Evolutionary conservation across 2,797 vertebrate species (phyloP).

Genomic region (Champsocephalus gunnari): DNA sequence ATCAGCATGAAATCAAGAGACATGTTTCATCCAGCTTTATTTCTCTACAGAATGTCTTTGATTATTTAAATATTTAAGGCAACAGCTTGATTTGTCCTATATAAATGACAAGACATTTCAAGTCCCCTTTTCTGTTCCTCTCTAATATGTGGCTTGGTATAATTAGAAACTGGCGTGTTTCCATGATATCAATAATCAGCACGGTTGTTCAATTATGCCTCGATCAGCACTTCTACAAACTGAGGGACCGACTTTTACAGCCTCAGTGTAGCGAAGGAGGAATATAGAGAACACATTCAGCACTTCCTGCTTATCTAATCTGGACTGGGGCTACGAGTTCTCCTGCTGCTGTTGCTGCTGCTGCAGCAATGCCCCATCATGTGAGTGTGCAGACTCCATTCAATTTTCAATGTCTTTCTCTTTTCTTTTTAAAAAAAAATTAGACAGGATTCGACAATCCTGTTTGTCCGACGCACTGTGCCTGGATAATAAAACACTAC

Average conservation of each 20-base stretch:
- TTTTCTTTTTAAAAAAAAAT: constrained; percentile 3
- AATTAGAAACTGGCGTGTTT: constrained; percentile 81
- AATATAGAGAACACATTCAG: constrained; percentile 82
- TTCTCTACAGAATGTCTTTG: constrained; percentile 1
- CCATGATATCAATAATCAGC: constrained; percentile 83
- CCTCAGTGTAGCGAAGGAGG: constrained; percentile 68
- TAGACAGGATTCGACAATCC: constrained; percentile 28
- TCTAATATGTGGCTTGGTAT: constrained; percentile 63
- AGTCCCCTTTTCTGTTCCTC: constrained; percentile 33
- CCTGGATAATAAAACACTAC: background rate
- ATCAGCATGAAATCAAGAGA: background rate
- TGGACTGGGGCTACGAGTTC: constrained; percentile 67
- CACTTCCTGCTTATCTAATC: constrained; percentile 88
- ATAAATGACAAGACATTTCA: constrained; percentile 37
- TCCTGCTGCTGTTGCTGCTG: constrained; percentile 30
- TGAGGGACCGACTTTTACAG: constrained; percentile 74
- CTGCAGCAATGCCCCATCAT: constrained; percentile 48
- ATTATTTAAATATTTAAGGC: constrained; percentile 35
- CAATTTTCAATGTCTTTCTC: constrained; percentile 40
- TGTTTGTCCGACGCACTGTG: background rate
- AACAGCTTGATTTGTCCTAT: constrained; percentile 21
- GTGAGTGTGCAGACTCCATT: constrained; percentile 53
- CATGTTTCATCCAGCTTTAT: constrained; percentile 3
- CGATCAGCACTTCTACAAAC: constrained; percentile 82
- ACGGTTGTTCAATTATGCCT: constrained; percentile 82